Conservation (phyloP, 2,888 invertebrate genomes). For the Drosophila nigritarsus region DNA sequence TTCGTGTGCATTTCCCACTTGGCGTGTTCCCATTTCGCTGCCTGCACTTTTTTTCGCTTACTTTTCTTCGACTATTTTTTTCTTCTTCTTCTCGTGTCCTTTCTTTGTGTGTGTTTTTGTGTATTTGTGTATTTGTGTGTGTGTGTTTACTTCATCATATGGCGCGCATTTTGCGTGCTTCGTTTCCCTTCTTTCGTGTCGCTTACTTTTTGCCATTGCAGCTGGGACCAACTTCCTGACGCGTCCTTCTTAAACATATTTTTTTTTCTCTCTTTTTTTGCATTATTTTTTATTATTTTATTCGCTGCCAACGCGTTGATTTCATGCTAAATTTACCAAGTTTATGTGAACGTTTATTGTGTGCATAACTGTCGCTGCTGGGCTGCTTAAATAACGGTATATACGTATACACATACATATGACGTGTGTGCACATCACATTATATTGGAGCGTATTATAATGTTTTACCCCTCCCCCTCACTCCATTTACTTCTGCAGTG, state of each 20-base stretch:
- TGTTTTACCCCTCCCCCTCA: constrained; percentile 28
- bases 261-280: background rate
- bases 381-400: constrained; percentile 20
- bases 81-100: constrained; percentile 11
- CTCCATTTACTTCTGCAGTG: constrained; percentile 48
- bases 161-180: constrained; percentile 76
- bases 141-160: constrained; percentile 72
- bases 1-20: constrained; percentile 69
- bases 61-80: constrained; percentile 5
- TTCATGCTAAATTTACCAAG: constrained; percentile 71
- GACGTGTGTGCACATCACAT: constrained; percentile 35
- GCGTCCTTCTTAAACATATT: constrained; percentile 41
- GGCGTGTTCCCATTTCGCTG: constrained; percentile 78
- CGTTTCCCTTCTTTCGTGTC: constrained; percentile 16
- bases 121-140: no score
- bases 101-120: constrained; percentile 26
- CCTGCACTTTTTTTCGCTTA: constrained; percentile 46
- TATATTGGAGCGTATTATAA: constrained; percentile 68
- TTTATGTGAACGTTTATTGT: constrained; percentile 72
- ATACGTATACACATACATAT: constrained; percentile 7
- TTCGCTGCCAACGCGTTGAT: constrained; percentile 54
- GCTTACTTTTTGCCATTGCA: constrained; percentile 13
- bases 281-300: background rate
- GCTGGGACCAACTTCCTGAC: constrained; percentile 58
- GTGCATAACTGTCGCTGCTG: constrained; percentile 71